Base-by-base conservation (phyloP, 2,888 invertebrate species). In the Trissolcus japonicus region DNA sequence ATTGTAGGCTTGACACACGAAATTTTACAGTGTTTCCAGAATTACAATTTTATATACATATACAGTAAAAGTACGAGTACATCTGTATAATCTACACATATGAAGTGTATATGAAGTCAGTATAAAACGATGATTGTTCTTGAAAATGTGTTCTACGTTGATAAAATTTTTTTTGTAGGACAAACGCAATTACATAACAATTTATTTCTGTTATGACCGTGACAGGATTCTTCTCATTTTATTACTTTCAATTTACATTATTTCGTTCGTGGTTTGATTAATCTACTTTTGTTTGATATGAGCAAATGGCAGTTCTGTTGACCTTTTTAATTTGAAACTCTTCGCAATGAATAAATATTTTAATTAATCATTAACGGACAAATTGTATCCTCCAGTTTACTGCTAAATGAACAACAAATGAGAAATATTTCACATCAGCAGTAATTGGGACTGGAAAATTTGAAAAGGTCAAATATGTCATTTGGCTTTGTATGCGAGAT, bases 281-380 rank as follows among this genome's bases (percentile, higher is more conserved):
- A 72, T 62, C 57, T 74, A 50, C 3, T 17, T 17, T 61, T 75
- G 79, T 82, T 85, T 86, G 86, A 86, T 86, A 86, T 86, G 86
- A 86, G 86, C 85, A n/a, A 85, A 84, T 86, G 83, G 83, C 85
- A 85, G 85, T 83, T 82, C 79, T 82, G 76, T 86, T 83, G 82
- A 85, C 83, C 82, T 83, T 80, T 82, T 82, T 82, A 83, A 21
- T n/a, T n/a, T n/a, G n/a, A n/a, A n/a, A n/a, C n/a, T n/a, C n/a
- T n/a, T n/a, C n/a, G n/a, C n/a, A 21, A 21, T 21, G 21, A 21
- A 21, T 1, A 4, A 21, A 21, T 21, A 46, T 46, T n/a, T n/a
- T 1, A 14, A 16, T 14, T n/a, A 46, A 46, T 46, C 4, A 6
- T 46, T 14, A 2, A 9, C 46, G 1, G 2, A 46, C 1, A 46